Conservation (phyloP, 2,888 invertebrate genomes). For the Oasisia sp. region DNA sequence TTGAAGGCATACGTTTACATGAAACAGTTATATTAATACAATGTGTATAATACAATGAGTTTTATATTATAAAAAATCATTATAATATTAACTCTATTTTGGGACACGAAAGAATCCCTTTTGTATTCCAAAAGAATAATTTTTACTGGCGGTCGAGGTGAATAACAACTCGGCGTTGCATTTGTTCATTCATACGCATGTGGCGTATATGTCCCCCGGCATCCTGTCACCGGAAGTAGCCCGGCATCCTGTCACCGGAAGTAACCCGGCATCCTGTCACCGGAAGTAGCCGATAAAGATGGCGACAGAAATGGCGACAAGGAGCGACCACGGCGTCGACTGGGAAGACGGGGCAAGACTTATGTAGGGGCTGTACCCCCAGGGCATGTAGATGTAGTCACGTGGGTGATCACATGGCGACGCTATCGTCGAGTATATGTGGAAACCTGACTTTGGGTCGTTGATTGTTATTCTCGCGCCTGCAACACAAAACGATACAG, state of each 20-base stretch:
- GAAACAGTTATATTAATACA: too few species aligned
- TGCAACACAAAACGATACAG: constrained; percentile 25
- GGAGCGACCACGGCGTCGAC: background rate
- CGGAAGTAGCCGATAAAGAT: background rate
- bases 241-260: background rate
- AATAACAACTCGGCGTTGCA: background rate
- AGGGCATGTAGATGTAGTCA: constrained; percentile 48
- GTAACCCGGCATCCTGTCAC: background rate
- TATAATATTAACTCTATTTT: too few species aligned
- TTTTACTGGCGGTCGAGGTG: background rate
- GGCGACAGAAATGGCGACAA: background rate
- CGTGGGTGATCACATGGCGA: constrained; percentile 44
- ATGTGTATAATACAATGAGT: too few species aligned
- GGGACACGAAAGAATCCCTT: too few species aligned
- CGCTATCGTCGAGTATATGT: constrained; percentile 36
- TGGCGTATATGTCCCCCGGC: background rate
- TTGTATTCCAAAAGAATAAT: background rate
- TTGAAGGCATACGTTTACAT: too few species aligned
- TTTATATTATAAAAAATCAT: too few species aligned
- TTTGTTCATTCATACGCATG: background rate
- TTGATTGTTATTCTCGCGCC: constrained; percentile 39
- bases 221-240: background rate
- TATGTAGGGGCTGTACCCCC: constrained; percentile 45
- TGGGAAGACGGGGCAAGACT: constrained; percentile 22
- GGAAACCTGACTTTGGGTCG: constrained; percentile 39